Percentiles rank a stretch among this genome's conserved stretches.
These are phyloP conservation scores for Hyles euphorbiae DNA, from an alignment of 1,140 invertebrate species.

Conservation along the genomic window DNA sequence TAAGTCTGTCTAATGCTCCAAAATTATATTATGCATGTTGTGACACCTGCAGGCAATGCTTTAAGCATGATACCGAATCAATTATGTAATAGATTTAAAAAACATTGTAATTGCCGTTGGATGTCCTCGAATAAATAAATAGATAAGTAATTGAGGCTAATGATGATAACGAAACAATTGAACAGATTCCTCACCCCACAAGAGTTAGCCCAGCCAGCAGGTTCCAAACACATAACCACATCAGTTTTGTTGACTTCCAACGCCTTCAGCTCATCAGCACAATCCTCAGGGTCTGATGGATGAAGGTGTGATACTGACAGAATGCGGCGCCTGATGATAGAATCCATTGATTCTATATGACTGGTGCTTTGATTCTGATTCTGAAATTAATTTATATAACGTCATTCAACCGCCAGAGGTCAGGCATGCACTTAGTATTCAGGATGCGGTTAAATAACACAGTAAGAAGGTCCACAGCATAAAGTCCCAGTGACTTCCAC, in stretches of 20 bases:
- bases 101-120: no score
- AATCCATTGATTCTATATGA: conserved; percentile 22
- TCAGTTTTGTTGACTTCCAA: conserved; percentile 28
- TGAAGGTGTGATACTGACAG: conserved; percentile 41
- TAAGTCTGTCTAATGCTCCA: no score
- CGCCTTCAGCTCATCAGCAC: conserved; percentile 27
- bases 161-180: no score
- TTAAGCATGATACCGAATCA: no score
- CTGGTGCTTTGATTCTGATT: conserved; percentile 10
- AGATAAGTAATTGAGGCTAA: no score
- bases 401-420: background rate
- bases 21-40: no score
- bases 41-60: no score
- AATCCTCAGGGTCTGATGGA: conserved; percentile 31
- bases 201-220: conserved; percentile 27
- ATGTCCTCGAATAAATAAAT: no score
- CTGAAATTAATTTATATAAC: background rate
- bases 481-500: no score
- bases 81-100: no score
- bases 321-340: conserved; percentile 25
- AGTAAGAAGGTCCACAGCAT: no score
- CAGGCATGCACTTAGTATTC: background rate
- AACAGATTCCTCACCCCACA: conserved; percentile 29
- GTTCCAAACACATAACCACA: conserved; percentile 43
- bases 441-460: no score